Evolutionary conservation across 2,113 vertebrate species (phyloP).

Genomic region (Phasianus colchicus): DNA sequence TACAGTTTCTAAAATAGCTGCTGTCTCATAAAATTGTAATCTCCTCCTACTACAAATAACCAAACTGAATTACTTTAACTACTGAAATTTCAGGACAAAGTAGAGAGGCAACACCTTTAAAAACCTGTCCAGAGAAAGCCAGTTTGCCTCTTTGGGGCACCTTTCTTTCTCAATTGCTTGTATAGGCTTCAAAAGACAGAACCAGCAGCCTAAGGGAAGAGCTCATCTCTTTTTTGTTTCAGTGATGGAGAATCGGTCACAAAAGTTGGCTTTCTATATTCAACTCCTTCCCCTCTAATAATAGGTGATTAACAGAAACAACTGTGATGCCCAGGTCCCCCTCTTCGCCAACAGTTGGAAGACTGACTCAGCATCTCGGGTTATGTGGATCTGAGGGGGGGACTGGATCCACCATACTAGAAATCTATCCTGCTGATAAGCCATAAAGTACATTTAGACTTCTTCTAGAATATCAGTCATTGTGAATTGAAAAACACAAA

Average conservation of each 20-base stretch:
- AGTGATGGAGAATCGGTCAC: not conserved
- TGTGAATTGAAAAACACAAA: not conserved
- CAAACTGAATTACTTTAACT: not conserved
- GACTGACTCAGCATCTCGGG: not conserved
- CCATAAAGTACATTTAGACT: not conserved
- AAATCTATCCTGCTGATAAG: not conserved
- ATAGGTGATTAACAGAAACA: not conserved
- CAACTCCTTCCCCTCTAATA: not conserved
- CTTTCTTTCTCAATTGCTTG: slow-evolving; percentile 18
- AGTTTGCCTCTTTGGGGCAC: slow-evolving; percentile 3
- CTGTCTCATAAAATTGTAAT: slow-evolving; percentile 41
- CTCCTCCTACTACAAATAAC: slow-evolving; percentile 26
- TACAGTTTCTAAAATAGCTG: slow-evolving; percentile 20
- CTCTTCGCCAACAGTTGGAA: not conserved
- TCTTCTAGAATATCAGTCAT: not conserved
- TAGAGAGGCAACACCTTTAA: not conserved
- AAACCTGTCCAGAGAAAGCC: not conserved
- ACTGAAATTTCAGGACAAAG: not conserved
- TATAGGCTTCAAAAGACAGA: not conserved
- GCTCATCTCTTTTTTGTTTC: not conserved
- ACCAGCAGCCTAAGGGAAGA: not conserved
- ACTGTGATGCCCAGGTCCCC: not conserved
- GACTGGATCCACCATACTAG: not conserved
- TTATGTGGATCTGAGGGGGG: not conserved
- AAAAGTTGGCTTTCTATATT: not conserved